Evolutionary conservation across 2,113 vertebrate genomes (phyloP), one percentile per base, ranked within the genome.

Genomic region (Sinocyclocheilus maitianheensis): DNA sequence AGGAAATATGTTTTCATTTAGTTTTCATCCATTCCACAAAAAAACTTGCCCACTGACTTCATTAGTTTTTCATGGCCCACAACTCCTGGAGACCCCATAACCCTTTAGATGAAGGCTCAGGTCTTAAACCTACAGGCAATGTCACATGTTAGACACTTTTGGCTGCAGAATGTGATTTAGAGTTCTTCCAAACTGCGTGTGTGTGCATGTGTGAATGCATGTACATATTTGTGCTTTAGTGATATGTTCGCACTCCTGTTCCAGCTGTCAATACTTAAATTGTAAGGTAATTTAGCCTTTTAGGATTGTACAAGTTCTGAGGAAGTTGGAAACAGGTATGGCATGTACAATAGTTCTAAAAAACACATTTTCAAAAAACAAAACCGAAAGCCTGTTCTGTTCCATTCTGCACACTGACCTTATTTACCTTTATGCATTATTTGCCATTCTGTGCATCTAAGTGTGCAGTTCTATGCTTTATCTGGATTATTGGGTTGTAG

Each of bases 251-350:
- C 40, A 3, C 3, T 2, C 53, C 65, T 5, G 10, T 81, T 69
- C 89, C 77, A 89, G 67, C 88, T 82, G 89, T 81, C 78, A 81
- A 65, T 18, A 13, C 2, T n/a, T 53, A 82, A 82, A 34, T 51
- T 82, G 63, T 51, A 69, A 48, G 16, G 37, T 34, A 20, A 22
- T 87, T 43, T 6, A 30, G 76, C 78, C 77, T 48, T 2, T 4
- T 10, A 81, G 77, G 11, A 82, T 9, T 78, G 79, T 87, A 80
- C 43, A 55, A 87, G 87, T 87, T 60, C 37, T 43, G 3, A 20
- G 62, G 51, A 46, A 46, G 43, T 46, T 46, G 43, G 43, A 3
- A 46, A 46, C 9, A 46, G 9, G 43, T 11, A 48, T 48, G 46
- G 1, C 8, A 10, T 12, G 51, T 53, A 7, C 60, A 2, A 6